phyloP scores from a whole-genome alignment of 1,140 invertebrate genomes.

The Rhopalosiphum maidis region DNA sequence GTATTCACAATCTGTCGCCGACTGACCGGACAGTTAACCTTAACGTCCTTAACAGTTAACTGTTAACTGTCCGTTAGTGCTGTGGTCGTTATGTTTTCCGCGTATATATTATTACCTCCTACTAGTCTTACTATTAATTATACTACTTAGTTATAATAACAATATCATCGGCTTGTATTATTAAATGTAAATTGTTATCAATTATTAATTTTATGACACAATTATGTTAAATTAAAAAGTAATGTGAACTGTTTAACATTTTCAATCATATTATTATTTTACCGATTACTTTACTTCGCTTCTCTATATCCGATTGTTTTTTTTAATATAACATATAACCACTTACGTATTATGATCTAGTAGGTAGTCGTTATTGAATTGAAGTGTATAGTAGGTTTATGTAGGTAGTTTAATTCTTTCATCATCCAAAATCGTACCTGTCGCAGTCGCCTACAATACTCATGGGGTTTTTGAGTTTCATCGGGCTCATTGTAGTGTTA shows the following conservation, averaged over 20 bases:
- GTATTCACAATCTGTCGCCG: too few species aligned
- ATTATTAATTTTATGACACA: not conserved
- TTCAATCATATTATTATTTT: not conserved
- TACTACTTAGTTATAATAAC: too few species aligned
- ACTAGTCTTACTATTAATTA: not conserved
- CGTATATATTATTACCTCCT: too few species aligned
- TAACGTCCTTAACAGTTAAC: too few species aligned
- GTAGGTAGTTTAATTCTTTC: not conserved
- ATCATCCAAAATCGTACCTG: not conserved
- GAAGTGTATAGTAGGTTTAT: too few species aligned
- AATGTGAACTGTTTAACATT: not conserved
- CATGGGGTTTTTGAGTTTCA: conserved; percentile 36
- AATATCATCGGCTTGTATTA: not conserved
- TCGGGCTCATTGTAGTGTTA: conserved; percentile 30
- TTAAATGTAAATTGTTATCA: not conserved
- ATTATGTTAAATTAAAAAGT: not conserved
- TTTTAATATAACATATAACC: not conserved
- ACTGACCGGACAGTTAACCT: too few species aligned
- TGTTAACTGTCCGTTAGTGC: too few species aligned
- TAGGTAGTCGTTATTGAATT: not conserved
- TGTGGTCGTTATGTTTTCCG: too few species aligned
- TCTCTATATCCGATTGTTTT: not conserved
- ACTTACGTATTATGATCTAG: not conserved
- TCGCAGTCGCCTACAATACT: not conserved
- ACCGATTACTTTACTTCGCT: not conserved